Evolutionary conservation across 2,797 vertebrate species (phyloP).

Genomic region (Meda fulgida): DNA sequence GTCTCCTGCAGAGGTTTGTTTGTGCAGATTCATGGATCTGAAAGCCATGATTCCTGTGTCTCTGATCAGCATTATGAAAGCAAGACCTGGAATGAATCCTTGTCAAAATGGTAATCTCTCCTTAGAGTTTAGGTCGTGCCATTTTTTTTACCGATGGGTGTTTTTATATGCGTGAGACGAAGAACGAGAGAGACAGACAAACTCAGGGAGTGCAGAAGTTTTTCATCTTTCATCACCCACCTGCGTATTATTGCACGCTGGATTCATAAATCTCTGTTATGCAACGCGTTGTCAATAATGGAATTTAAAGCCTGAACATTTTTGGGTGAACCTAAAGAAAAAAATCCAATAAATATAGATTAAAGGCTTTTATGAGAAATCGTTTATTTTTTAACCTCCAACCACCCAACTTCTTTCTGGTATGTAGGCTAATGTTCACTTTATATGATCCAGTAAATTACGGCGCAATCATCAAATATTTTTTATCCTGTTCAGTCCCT

Average conservation of each 20-base stretch:
- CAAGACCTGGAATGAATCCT: neutral
- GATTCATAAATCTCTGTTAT: slow-evolving; percentile 4
- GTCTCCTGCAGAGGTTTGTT: slow-evolving; percentile 33
- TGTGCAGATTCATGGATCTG: slow-evolving; percentile 28
- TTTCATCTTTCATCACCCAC: neutral
- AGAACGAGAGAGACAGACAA: slow-evolving; percentile 19
- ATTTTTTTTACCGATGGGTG: neutral
- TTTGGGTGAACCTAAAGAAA: neutral
- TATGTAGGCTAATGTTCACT: neutral
- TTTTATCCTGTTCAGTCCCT: neutral
- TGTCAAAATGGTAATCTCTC: neutral
- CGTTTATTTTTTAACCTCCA: neutral
- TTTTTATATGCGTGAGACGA: neutral
- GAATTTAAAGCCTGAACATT: neutral
- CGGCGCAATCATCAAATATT: neutral
- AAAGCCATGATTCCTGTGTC: slow-evolving; percentile 29
- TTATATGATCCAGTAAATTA: neutral
- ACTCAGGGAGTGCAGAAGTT: slow-evolving; percentile 54
- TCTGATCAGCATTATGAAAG: slow-evolving; percentile 7
- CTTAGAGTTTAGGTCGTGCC: neutral
- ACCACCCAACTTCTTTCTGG: neutral
- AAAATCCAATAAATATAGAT: neutral
- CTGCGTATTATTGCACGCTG: neutral
- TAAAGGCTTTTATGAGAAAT: too few species aligned
- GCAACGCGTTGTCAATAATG: neutral